phyloP scores from a whole-genome alignment of 2,888 invertebrate genomes.

The Drosophila borborema region DNA sequence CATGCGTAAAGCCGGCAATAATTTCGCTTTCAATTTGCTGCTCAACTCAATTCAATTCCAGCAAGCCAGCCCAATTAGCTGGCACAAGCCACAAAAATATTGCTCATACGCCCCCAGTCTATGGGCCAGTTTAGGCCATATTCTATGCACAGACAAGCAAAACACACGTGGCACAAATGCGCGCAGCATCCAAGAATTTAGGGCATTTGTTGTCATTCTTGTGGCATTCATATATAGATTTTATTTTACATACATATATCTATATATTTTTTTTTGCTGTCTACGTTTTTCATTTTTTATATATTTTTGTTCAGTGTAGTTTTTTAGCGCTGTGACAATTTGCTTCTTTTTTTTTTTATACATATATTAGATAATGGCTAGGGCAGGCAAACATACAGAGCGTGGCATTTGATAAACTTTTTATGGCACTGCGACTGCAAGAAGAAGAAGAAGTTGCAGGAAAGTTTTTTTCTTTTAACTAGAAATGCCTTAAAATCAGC shows the following conservation, averaged over 20 bases:
- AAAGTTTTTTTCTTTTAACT: not conserved
- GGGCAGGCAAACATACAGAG: not conserved
- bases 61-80: not conserved
- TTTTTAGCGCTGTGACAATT: constrained; percentile 15
- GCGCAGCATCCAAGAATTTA: constrained; percentile 58
- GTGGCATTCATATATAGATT: constrained; percentile 38
- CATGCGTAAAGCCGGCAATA: constrained; percentile 9
- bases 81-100: not conserved
- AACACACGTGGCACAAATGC: constrained; percentile 20
- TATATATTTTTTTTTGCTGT: constrained; percentile 4
- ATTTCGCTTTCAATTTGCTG: constrained; percentile 73
- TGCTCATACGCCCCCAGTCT: constrained; percentile 32
- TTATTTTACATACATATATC: constrained; percentile 35
- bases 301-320: constrained; percentile 27
- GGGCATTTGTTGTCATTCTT: constrained; percentile 69
- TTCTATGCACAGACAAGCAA: not conserved
- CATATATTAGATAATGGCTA: constrained; percentile 19
- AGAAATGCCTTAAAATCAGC: not conserved
- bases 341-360: not conserved
- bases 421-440: not conserved
- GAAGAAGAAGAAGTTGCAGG: not conserved
- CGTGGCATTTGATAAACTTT: not conserved
- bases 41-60: constrained; percentile 14
- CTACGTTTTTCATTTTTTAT: not conserved
- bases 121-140: not conserved